Evolutionary conservation across 2,888 invertebrate species (phyloP), one percentile per base, ranked within the genome.

Genomic region (Automeris io): DNA sequence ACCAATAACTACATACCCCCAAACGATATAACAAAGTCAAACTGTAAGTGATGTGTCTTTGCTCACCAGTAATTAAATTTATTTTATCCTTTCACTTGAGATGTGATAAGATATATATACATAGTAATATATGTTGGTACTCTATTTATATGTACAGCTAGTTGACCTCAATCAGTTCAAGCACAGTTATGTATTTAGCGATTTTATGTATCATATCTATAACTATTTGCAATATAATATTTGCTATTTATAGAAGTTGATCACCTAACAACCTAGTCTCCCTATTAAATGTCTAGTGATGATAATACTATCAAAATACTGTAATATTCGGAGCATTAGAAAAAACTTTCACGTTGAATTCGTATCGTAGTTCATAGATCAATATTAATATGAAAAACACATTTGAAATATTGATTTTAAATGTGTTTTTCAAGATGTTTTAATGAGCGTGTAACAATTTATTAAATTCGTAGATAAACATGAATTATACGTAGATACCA

Each of bases 241-340:
- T 58, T 58, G 57, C 57, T 46, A 41, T 43, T 35, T 24, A 42
- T 46, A 43, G 43, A 41, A 34, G 49, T 51, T 46, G 46, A 49
- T 47, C 47, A 45, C 49, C 23, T 7, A 46, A 33, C 42, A 49
- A 52, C 54, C 56, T 57, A 57, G 40, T 18, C 37, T 44, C 52
- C 52, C 50, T 44, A 54, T 53, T 45, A 46, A 47, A 55, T 56
- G 57, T 39, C 43, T 43, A 24, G n/a, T 35, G 38, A 39, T 43
- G 29, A 21, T 29, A 36, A 36, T 19, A 36, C 21, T 29, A 16
- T 29, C 29, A 29, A 36, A 36, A 33, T 25, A 29, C 23, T 6
- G 11, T 26, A 3, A 33, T 13, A 12, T n/a, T 21, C 5, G 5
- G 7, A 16, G 13, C 22, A 22, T 12, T 18, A 7, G 11, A 34